Base-by-base conservation (phyloP, 2,113 vertebrate species). In the Donacobius atricapilla region DNA sequence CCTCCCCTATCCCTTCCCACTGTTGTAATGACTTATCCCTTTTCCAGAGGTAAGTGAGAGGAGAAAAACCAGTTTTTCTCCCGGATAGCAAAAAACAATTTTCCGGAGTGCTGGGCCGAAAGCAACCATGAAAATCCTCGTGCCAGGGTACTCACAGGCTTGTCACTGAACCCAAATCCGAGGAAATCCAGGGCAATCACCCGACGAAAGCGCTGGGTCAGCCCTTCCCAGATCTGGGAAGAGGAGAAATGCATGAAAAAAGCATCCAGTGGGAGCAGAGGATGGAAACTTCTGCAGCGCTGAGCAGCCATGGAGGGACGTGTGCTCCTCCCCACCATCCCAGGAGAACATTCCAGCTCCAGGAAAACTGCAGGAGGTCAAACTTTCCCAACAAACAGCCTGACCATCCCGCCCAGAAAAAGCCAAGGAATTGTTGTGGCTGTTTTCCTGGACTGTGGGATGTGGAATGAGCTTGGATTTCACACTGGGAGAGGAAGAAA, bases 131-230 rank as follows among this genome's bases (percentile, higher is more conserved):
- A 19, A 57, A 57, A 13, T 40, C 25, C 19, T 65, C 17, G 8
- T 47, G 8, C 8, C 9, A 4, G 28, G 64, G 16, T 33, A 94
- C 98, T 98, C 88, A 99, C 99, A 12, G 99, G 99, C 87, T 99
- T 99, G 96, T 99, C 99, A 10, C 99, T 99, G 97, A 99, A 99
- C 89, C 99, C 99, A 25, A 99, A 99, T 15, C 99, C 99, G 1
- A 99, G 93, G 58, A 99, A 99, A 95, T 99, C 99, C 35, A 99
- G 97, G 8, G 99, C 99, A 6, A 99, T 98, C 89, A 99, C 99
- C 25, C 99, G 97, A 87, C 99, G 98, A 86, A 99, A 99, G 60
- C 98, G 98, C 85, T 98, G 98, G 8, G 97, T 98, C 87, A 99
- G 98, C 8, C 98, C 98, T 95, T 99, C 99, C 99, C 99, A 99